phyloP scores from a whole-genome alignment of 2,797 vertebrate species.

The Gephyroberyx darwinii region DNA sequence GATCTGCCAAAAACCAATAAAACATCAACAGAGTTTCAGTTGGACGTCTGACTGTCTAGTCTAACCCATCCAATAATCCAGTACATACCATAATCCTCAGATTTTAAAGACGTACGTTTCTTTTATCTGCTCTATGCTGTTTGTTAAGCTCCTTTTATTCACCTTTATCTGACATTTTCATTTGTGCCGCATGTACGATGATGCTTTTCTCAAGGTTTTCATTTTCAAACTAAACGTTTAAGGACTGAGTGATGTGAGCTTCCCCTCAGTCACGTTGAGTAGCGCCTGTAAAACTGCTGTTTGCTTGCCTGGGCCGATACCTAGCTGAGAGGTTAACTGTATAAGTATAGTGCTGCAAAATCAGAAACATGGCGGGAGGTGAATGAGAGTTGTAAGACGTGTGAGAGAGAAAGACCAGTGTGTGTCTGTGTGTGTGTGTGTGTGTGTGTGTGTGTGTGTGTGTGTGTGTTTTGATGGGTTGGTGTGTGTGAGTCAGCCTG shows the following conservation, averaged over 20 bases:
- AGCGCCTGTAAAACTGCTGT: constrained; percentile 3
- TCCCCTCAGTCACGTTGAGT: too few relatives aligned
- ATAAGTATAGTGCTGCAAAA: neutral
- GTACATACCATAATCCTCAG: too few relatives aligned
- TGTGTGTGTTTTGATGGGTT: neutral
- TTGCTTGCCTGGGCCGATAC: constrained; percentile 24
- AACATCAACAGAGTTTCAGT: too few relatives aligned
- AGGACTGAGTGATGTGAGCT: too few relatives aligned
- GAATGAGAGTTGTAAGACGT: neutral
- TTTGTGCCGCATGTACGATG: neutral
- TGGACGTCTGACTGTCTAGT: too few relatives aligned
- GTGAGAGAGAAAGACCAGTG: neutral
- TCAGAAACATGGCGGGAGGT: constrained; percentile 1
- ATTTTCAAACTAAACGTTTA: too few relatives aligned
- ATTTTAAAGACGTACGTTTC: neutral
- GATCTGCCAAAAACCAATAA: too few relatives aligned
- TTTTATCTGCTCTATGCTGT: neutral
- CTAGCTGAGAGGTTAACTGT: neutral
- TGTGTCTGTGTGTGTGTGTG: neutral
- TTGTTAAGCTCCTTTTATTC: neutral
- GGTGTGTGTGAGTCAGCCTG: neutral
- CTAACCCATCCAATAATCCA: too few relatives aligned
- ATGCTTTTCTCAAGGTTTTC: too few relatives aligned
- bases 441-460: neutral
- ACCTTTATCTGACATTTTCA: neutral